A percentile compares a stretch with the other conserved stretches of the same genome.
Conservation (phyloP, 2,113 vertebrate genomes). For the Pogona vitticeps region DNA sequence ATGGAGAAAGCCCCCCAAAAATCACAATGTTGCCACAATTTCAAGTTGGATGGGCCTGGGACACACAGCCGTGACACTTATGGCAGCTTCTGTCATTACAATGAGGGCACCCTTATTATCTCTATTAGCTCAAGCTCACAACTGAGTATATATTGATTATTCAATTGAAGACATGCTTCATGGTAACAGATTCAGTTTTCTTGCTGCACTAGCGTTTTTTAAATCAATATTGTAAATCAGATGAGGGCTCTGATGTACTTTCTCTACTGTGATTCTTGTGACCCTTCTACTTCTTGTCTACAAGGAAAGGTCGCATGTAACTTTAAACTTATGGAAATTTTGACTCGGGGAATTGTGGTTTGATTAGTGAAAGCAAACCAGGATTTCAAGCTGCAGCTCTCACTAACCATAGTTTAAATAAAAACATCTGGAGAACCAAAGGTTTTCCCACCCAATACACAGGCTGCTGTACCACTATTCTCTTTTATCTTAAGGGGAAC, state of each 20-base stretch:
- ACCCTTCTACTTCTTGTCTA: neutral
- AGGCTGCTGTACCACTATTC: no score
- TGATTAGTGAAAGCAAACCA: neutral
- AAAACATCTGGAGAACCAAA: no score
- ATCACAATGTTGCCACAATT: neutral
- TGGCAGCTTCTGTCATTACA: neutral
- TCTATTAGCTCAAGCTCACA: neutral
- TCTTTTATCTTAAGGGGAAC: no score
- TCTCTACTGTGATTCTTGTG: neutral
- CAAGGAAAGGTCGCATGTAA: neutral
- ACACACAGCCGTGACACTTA: neutral
- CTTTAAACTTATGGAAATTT: neutral
- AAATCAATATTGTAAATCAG: neutral
- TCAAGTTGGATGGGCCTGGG: neutral
- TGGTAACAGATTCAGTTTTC: neutral
- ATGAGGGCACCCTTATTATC: neutral
- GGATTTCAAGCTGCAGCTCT: neutral
- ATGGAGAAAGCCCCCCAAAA: neutral
- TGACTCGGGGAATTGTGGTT: neutral
- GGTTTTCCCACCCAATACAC: no score
- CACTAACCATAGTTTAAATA: neutral
- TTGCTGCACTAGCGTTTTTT: neutral
- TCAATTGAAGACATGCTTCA: conserved; percentile 2
- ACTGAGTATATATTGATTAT: neutral
- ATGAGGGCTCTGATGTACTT: neutral